Conservation (phyloP, 2,888 invertebrate genomes). For the Pterostichus niger region DNA sequence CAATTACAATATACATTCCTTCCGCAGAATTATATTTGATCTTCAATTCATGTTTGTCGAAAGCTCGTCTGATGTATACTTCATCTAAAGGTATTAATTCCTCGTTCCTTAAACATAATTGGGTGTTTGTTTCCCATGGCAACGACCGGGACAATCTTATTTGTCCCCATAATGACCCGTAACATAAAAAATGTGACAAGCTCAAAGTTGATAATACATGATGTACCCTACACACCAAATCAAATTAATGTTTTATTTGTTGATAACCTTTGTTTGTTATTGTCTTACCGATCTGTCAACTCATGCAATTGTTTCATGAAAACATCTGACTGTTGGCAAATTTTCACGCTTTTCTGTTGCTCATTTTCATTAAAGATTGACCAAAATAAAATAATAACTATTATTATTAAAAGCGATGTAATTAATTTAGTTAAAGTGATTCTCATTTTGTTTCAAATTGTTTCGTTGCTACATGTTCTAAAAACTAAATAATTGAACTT, state of each 20-base stretch:
- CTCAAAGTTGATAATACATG: slow-evolving; percentile 76
- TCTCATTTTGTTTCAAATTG: slow-evolving; percentile 68
- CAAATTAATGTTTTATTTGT: slow-evolving; percentile 48
- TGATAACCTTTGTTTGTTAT: slow-evolving; percentile 11
- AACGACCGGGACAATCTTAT: slow-evolving; percentile 78
- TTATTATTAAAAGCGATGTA: slow-evolving; percentile 69
- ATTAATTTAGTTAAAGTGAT: slow-evolving; percentile 71
- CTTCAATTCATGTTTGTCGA: slow-evolving; percentile 76
- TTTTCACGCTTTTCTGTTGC: slow-evolving; percentile 69
- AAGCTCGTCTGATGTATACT: slow-evolving; percentile 77
- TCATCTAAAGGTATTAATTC: slow-evolving; percentile 77
- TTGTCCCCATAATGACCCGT: slow-evolving; percentile 81
- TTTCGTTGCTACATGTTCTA: neutral
- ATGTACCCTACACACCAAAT: slow-evolving; percentile 73
- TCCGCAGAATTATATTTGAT: slow-evolving; percentile 78
- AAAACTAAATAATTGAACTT: neutral
- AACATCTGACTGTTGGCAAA: slow-evolving; percentile 73
- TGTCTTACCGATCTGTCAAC: slow-evolving; percentile 72
- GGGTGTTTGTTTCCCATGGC: slow-evolving; percentile 79
- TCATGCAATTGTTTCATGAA: slow-evolving; percentile 73
- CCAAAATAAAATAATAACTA: slow-evolving; percentile 71
- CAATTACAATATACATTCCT: slow-evolving; percentile 77
- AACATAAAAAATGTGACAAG: slow-evolving; percentile 80
- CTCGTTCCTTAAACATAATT: slow-evolving; percentile 78
- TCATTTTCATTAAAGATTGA: slow-evolving; percentile 69